These are phyloP conservation scores for Anabas testudineus DNA, from an alignment of 2,797 vertebrate genomes.

Conservation along the genomic window DNA sequence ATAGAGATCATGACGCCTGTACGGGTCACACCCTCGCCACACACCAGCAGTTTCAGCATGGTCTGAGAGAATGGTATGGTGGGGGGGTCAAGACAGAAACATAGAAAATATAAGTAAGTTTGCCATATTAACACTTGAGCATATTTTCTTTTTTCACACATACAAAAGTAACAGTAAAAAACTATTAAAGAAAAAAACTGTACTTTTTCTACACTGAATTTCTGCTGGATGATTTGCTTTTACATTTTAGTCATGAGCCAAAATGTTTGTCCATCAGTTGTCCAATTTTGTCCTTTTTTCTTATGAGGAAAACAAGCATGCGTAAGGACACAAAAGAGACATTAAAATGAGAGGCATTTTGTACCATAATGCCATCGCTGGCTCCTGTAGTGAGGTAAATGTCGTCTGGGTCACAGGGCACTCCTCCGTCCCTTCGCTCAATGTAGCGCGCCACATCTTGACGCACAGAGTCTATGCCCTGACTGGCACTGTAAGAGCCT, in stretches of 20 bases:
- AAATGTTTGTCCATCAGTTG: background rate
- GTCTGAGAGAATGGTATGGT: conserved; percentile 75
- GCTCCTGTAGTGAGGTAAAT: conserved; percentile 92
- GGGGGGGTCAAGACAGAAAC: background rate
- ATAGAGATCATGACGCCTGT: conserved; percentile 92
- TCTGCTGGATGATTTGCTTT: background rate
- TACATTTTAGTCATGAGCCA: background rate
- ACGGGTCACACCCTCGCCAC: conserved; percentile 81
- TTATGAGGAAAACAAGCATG: background rate
- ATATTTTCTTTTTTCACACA: background rate
- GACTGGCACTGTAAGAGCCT: conserved; percentile 92
- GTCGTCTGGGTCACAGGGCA: conserved; percentile 85
- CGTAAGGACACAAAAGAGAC: background rate
- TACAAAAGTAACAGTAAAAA: background rate
- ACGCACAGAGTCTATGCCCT: conserved; percentile 88
- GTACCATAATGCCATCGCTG: conserved; percentile 92
- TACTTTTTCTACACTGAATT: background rate
- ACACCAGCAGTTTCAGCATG: conserved; percentile 90
- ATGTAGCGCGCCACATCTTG: conserved; percentile 90
- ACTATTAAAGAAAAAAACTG: background rate
- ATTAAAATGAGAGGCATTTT: background rate
- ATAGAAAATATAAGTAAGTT: background rate
- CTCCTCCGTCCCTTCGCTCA: conserved; percentile 87
- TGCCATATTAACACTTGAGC: background rate
- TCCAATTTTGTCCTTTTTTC: background rate